Evolutionary conservation across 2,113 vertebrate genomes (phyloP).

Genomic region (Psephotus haematonotus): DNA sequence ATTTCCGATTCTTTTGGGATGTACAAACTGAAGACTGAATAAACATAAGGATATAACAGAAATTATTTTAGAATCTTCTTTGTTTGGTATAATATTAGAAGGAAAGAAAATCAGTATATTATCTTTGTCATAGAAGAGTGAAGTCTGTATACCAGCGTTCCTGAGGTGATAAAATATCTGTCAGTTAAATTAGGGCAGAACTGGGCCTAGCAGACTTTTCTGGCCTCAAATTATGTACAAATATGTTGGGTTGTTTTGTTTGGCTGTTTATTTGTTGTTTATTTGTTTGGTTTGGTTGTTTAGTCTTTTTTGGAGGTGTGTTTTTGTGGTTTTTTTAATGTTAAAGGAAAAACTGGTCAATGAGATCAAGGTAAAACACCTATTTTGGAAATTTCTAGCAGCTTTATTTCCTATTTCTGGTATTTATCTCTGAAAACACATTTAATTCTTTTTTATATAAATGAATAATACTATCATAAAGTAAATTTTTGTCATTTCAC

Average conservation of each 20-base stretch:
- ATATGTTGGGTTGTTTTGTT: not conserved
- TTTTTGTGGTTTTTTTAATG: not conserved
- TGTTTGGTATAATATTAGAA: not conserved
- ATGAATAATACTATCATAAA: not conserved
- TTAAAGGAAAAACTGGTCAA: not conserved
- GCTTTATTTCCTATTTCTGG: not conserved
- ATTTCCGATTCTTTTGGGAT: not conserved
- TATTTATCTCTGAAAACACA: not conserved
- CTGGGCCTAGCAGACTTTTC: not conserved
- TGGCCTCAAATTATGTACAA: not conserved
- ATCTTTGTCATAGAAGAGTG: not conserved
- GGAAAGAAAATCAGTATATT: not conserved
- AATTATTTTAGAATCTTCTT: not conserved
- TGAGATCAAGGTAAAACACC: rapidly evolving
- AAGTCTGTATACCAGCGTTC: rapidly evolving
- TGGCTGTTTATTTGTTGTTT: not conserved
- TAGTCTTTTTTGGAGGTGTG: not conserved
- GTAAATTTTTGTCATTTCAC: not conserved
- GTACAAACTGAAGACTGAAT: not conserved
- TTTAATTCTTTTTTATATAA: not conserved
- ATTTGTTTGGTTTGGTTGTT: not conserved
- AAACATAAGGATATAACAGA: rapidly evolving
- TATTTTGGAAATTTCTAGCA: not conserved
- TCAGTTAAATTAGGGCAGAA: not conserved
- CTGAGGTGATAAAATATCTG: not conserved